Percentiles rank a stretch among this genome's conserved stretches.
These are phyloP conservation scores for Drosophila guanche DNA, from an alignment of 1,140 invertebrate species.

Conservation along the genomic window DNA sequence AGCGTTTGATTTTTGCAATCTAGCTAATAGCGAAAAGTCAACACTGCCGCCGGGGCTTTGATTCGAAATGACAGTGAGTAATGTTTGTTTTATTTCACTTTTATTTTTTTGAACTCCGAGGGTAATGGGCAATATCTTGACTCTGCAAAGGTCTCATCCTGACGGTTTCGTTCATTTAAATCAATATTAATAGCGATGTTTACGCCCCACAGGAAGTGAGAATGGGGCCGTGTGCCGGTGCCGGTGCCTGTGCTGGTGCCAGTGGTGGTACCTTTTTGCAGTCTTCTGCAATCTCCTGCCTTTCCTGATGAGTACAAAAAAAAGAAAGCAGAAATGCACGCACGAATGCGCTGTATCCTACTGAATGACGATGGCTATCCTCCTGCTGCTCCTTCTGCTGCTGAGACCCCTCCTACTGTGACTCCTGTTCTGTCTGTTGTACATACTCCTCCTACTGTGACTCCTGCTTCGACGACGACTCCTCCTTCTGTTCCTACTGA, in stretches of 20 bases:
- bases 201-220: constrained; percentile 45
- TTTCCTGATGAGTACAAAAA: background rate
- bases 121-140: constrained; percentile 7
- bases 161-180: constrained; percentile 47
- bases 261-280: constrained; percentile 34
- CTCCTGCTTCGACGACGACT: constrained; percentile 12
- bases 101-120: constrained; percentile 1
- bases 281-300: constrained; percentile 10
- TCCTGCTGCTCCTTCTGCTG: too few species aligned
- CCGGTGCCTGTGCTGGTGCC: too few species aligned
- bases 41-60: constrained; percentile 40
- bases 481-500: background rate
- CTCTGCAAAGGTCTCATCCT: background rate
- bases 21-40: constrained; percentile 63
- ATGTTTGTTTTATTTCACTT: constrained; percentile 17
- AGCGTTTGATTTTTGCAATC: constrained; percentile 63
- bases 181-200: constrained; percentile 72
- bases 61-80: constrained; percentile 55
- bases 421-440: too few species aligned
- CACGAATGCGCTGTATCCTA: constrained; percentile 13
- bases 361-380: too few species aligned
- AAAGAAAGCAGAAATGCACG: constrained; percentile 25
- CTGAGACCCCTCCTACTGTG: background rate
- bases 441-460: background rate
- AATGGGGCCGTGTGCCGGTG: constrained; percentile 13